These are phyloP conservation scores for Liodrosophila aerea DNA, from an alignment of 2,888 invertebrate genomes.

Conservation along the genomic window DNA sequence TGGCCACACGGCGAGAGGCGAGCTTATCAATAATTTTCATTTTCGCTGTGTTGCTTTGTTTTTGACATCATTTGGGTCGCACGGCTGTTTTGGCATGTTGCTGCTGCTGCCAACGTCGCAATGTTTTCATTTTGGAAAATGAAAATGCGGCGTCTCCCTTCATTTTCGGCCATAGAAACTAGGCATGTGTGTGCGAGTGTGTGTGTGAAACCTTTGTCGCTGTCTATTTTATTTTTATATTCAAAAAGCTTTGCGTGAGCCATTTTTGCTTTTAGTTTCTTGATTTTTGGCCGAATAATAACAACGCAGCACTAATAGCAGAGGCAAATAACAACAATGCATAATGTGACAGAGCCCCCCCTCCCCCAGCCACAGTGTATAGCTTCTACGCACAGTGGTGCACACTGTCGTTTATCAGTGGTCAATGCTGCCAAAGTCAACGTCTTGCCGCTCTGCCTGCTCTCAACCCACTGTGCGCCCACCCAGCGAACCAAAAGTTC, in stretches of 20 bases:
- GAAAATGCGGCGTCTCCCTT: too few species aligned
- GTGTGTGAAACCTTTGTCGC: conserved; percentile 12
- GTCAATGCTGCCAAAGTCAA: not conserved
- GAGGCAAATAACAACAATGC: conserved; percentile 47
- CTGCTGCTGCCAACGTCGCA: conserved; percentile 43
- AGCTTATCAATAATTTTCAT: conserved; percentile 69
- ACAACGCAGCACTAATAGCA: conserved; percentile 21
- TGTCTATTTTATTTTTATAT: conserved; percentile 65
- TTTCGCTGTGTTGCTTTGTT: conserved; percentile 39
- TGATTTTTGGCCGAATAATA: conserved; percentile 70
- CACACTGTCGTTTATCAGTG: not conserved
- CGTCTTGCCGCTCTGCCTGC: not conserved
- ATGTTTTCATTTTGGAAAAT: conserved; percentile 36
- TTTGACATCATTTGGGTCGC: conserved; percentile 27
- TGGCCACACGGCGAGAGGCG: conserved; percentile 17
- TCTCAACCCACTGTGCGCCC: too few species aligned
- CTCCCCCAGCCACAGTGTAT: too few species aligned
- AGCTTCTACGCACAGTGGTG: conserved; percentile 25
- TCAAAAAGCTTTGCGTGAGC: conserved; percentile 53
- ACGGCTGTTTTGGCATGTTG: conserved; percentile 56
- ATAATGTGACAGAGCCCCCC: too few species aligned
- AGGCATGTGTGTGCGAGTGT: too few species aligned
- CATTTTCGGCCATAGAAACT: too few species aligned
- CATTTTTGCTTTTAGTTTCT: conserved; percentile 60
- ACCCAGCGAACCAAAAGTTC: too few species aligned